phyloP scores from a whole-genome alignment of 2,113 vertebrate species.

The Pteronura brasiliensis region DNA sequence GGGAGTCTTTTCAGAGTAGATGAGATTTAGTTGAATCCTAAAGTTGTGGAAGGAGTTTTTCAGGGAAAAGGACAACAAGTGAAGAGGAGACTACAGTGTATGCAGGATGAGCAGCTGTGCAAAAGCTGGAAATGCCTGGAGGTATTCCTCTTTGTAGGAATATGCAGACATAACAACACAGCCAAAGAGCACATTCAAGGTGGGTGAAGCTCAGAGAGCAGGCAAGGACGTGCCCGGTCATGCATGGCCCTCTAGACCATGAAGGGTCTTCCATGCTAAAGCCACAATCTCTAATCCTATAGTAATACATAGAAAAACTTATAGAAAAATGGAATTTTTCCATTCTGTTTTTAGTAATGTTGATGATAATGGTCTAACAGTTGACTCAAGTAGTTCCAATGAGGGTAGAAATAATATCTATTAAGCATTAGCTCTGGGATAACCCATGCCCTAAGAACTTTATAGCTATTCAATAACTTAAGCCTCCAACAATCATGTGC shows the following conservation, averaged over 20 bases:
- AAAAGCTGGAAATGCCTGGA: neutral
- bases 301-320: neutral
- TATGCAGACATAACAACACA: neutral
- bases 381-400: neutral
- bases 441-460: neutral
- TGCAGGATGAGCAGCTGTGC: neutral
- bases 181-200: neutral
- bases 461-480: neutral
- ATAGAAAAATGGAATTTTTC: neutral
- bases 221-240: neutral
- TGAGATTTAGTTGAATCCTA: neutral
- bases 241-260: neutral
- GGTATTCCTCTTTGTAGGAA: rapidly evolving
- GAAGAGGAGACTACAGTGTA: neutral
- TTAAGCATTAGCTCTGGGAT: neutral
- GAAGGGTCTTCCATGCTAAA: neutral
- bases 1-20: neutral
- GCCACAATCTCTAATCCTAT: neutral
- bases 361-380: neutral
- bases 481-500: neutral
- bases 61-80: neutral
- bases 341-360: neutral
- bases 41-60: neutral
- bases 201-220: neutral
- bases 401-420: neutral